Percentiles rank a stretch among this genome's conserved stretches.
Evolutionary conservation across 2,797 vertebrate genomes (phyloP).

Genomic region (Intellagama lesueurii): DNA sequence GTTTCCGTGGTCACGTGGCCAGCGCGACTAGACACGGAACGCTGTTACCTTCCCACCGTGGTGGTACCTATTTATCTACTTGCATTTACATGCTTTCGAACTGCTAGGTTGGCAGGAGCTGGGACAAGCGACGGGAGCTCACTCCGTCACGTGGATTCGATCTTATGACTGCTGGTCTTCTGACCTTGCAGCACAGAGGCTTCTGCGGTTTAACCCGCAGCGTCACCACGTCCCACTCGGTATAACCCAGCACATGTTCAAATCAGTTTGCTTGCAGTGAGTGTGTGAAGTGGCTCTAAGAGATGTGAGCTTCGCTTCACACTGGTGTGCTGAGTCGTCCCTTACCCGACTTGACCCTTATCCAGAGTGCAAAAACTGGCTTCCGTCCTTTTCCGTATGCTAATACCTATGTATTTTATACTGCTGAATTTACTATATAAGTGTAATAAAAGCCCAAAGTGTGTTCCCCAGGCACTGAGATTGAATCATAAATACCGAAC

Average conservation of each 20-base stretch:
- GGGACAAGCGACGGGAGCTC: no score
- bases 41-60: no score
- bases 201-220: no score
- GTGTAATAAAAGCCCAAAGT: conserved; percentile 6
- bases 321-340: not conserved
- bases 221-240: no score
- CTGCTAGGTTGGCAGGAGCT: no score
- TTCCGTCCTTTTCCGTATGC: not conserved
- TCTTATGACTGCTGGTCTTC: no score
- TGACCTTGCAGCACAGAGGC: no score
- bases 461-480: not conserved
- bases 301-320: not conserved
- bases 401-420: not conserved
- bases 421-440: not conserved
- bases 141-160: no score
- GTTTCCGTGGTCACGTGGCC: no score
- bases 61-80: no score
- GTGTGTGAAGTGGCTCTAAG: not conserved
- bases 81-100: no score
- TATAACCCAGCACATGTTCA: not conserved
- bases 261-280: not conserved
- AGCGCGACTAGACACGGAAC: no score
- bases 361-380: not conserved
- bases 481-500: not conserved
- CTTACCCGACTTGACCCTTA: not conserved